phyloP scores from a whole-genome alignment of 53 echinoderm and acorn worm species.

The Hippasteria phrygiana region DNA sequence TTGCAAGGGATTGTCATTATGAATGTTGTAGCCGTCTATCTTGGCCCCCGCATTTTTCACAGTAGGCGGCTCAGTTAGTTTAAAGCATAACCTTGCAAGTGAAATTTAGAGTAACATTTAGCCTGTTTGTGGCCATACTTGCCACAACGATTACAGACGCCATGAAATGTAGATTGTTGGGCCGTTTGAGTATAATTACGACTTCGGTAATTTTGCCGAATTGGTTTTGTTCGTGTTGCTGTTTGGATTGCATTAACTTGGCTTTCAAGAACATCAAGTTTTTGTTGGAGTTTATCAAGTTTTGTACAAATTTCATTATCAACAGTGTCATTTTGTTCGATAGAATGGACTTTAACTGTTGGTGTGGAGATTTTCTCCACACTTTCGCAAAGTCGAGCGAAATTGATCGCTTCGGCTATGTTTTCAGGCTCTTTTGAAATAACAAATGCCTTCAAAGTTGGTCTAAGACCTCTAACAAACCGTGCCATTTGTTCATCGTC shows the following conservation, averaged over 20 bases:
- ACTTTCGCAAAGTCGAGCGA: conserved; percentile 1
- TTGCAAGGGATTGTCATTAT: background rate
- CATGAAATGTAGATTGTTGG: background rate
- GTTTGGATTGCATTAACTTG: background rate
- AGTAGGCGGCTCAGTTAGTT: background rate
- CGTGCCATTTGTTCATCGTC: conserved; percentile 12
- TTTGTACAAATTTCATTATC: background rate
- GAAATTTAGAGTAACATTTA: background rate
- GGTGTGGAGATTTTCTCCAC: conserved; percentile 1
- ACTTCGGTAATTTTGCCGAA: background rate
- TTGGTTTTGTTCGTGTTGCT: background rate
- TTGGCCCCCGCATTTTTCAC: background rate
- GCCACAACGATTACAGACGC: background rate
- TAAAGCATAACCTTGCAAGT: background rate
- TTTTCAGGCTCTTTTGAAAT: conserved; percentile 12
- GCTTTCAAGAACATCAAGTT: background rate
- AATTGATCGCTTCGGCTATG: background rate
- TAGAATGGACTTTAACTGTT: background rate
- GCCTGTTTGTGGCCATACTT: background rate
- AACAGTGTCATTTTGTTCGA: background rate
- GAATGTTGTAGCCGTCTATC: background rate
- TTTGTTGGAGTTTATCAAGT: background rate
- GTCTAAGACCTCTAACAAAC: conserved; percentile 17
- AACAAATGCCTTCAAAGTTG: background rate
- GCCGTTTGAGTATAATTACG: background rate